Evolutionary conservation across 1,140 invertebrate genomes (phyloP).

Genomic region (Drosophila guanche): DNA sequence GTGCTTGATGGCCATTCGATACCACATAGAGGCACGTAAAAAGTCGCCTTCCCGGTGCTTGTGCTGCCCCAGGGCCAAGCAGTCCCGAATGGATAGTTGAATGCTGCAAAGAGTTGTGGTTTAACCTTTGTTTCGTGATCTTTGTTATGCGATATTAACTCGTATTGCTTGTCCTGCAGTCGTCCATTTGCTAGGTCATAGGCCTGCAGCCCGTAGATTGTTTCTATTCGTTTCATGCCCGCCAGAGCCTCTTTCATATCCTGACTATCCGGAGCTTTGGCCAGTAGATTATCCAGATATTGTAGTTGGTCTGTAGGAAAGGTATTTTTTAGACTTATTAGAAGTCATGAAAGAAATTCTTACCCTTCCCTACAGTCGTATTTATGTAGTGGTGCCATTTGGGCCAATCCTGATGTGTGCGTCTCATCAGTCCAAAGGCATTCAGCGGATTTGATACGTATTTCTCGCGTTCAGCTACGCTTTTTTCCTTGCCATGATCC

Average conservation of each 20-base stretch:
- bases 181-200: slow-evolving; percentile 24
- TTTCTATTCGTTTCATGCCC: slow-evolving; percentile 25
- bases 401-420: slow-evolving; percentile 55
- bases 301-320: neutral
- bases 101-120: slow-evolving; percentile 1
- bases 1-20: slow-evolving; percentile 23
- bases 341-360: neutral
- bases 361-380: slow-evolving; percentile 24
- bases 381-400: slow-evolving; percentile 49
- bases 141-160: slow-evolving; percentile 3
- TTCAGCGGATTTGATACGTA: slow-evolving; percentile 52
- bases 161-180: slow-evolving; percentile 12
- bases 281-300: slow-evolving; percentile 3
- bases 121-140: neutral
- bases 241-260: slow-evolving; percentile 10
- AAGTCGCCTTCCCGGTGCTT: slow-evolving; percentile 29
- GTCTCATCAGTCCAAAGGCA: slow-evolving; percentile 40
- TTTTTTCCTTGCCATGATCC: slow-evolving; percentile 3
- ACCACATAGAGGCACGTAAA: slow-evolving; percentile 42
- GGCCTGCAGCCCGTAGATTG: neutral
- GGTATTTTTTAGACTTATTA: neutral
- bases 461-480: slow-evolving; percentile 19
- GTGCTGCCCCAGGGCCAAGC: slow-evolving; percentile 30
- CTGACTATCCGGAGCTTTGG: slow-evolving; percentile 1
- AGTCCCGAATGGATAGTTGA: slow-evolving; percentile 30